phyloP scores from a whole-genome alignment of 2,113 vertebrate genomes.

The Callocephalon fimbriatum region DNA sequence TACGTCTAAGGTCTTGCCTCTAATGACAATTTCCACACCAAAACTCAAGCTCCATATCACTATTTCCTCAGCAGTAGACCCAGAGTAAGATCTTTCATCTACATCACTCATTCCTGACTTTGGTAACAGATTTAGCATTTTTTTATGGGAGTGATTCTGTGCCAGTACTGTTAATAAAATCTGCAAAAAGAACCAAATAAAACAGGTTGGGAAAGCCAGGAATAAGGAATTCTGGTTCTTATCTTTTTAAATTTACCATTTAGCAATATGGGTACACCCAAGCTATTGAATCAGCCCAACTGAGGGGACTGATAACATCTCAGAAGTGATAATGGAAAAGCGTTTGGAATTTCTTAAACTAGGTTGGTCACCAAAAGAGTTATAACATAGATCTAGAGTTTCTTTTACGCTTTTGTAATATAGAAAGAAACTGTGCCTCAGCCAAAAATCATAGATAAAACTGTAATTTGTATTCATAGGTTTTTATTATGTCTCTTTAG shows the following conservation, averaged over 20 bases:
- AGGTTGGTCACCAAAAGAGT: not conserved
- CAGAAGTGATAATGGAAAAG: not conserved
- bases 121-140: not conserved
- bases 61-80: not conserved
- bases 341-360: not conserved
- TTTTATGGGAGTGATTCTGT: not conserved
- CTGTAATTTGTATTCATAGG: slow-evolving; percentile 39
- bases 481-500: slow-evolving; percentile 7
- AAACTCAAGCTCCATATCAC: not conserved
- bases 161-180: not conserved
- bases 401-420: not conserved
- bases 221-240: not conserved
- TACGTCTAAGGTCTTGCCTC: not conserved
- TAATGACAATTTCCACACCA: not conserved
- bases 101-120: not conserved
- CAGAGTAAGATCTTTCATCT: not conserved
- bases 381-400: not conserved
- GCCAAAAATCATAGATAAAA: not conserved
- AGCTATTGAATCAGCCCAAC: not conserved
- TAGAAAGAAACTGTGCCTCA: not conserved
- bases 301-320: not conserved
- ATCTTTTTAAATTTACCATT: not conserved
- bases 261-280: not conserved
- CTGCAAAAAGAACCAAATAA: not conserved
- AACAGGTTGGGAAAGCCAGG: not conserved